Base-by-base conservation (phyloP, 2,797 vertebrate genomes). In the Acipenser transmontanus region DNA sequence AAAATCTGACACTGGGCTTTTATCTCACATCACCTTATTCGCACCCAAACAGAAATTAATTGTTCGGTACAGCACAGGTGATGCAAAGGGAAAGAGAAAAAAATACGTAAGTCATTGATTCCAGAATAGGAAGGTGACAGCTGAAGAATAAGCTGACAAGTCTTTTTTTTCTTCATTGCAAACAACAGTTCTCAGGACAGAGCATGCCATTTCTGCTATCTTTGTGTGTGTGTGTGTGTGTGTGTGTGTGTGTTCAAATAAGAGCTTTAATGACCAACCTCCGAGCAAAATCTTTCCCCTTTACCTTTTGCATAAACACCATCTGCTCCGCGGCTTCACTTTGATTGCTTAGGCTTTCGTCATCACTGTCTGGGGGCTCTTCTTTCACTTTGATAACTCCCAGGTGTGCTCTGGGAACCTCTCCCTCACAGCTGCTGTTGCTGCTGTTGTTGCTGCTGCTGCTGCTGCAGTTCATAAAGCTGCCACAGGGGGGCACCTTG, bases 221-320 rank as follows among this genome's bases (percentile, higher is more conserved):
- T 69, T 63, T 62, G 70, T 64, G 34, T 34, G 20, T 34, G 20
- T 20, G 20, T 34, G 20, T 68, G 61, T 34, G 14, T 54, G 64
- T 47, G 13, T 66, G 11, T 50, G 48, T 67, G 17, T 34, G 76
- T 70, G 51, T 80, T 99, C 88, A 98, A 83, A 97, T 96, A 88
- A 98, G 92, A 82, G 97, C 94, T 87, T 93, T 94, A 88, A 98
- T 96, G 85, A 98, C 93, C 88, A 96, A 91, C 79, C 95, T 92
- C 82, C 85, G 84, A 74, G 85, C 84, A 82, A 89, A 82, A 79
- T 84, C 88, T 87, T 82, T 85, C 80, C 95, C 94, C 90, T 97
- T 97, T 91, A 98, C 94, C 91, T 98, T 95, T 92, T 95, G 95
- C 76, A 98, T 88, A 91, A 95, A 96, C 88, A 91, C 79, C 87